These are phyloP conservation scores for Drosophila aldrichi DNA, from an alignment of 2,888 invertebrate species.

Conservation along the genomic window DNA sequence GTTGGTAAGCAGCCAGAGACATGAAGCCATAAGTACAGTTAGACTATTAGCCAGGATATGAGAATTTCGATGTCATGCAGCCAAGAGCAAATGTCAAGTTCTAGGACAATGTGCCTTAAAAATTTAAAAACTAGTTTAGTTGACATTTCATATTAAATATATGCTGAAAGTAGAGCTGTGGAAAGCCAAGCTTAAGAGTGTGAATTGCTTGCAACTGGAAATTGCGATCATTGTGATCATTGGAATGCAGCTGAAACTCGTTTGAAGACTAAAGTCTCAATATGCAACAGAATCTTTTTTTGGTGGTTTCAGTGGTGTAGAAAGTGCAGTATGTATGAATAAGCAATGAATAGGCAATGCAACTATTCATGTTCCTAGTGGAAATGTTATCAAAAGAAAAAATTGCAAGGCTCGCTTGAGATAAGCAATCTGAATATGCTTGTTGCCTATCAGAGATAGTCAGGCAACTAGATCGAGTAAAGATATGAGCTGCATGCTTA, in stretches of 20 bases:
- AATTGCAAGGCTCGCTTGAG: no score
- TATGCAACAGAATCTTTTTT: neutral
- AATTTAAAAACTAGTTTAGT: neutral
- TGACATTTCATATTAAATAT: neutral
- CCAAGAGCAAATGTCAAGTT: neutral
- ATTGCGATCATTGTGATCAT: no score
- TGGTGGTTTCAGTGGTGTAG: neutral
- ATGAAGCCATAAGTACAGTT: conserved; percentile 8
- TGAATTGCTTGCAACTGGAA: no score
- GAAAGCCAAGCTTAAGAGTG: no score
- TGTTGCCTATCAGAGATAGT: neutral
- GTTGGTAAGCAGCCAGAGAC: conserved; percentile 11
- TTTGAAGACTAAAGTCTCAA: neutral
- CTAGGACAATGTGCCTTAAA: neutral
- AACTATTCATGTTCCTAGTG: neutral
- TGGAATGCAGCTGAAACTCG: neutral
- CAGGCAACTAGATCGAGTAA: conserved; percentile 51
- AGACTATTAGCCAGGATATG: conserved; percentile 36
- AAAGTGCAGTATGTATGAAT: neutral
- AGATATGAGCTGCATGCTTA: conserved; percentile 61
- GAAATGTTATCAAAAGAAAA: neutral
- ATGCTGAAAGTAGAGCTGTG: neutral
- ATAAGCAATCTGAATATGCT: neutral
- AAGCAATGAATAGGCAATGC: neutral
- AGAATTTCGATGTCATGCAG: conserved; percentile 14